Evolutionary conservation across 64 coral and sea anemone species (phyloP).

Genomic region (Dendronephthya gigantea): DNA sequence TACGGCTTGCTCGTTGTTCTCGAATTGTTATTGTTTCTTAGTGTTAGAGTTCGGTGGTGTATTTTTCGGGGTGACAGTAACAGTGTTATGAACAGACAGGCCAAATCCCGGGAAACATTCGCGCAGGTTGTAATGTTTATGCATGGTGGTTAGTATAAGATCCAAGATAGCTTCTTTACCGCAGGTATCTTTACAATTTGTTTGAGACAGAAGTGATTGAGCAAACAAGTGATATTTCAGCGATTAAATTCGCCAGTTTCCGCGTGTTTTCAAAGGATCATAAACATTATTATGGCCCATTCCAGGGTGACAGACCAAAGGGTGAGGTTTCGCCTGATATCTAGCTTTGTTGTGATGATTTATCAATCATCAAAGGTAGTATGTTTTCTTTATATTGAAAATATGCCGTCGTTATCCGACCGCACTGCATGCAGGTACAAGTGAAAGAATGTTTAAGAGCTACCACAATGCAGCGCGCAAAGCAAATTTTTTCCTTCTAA

Average conservation of each 20-base stretch:
- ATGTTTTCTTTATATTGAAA: too few relatives aligned
- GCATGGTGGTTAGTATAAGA: conserved; percentile 36
- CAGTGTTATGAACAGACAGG: background rate
- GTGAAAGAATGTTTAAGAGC: too few relatives aligned
- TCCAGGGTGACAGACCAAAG: too few relatives aligned
- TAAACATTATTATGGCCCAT: too few relatives aligned
- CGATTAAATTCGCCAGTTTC: conserved; percentile 28
- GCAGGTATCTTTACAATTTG: conserved; percentile 7
- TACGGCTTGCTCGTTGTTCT: background rate
- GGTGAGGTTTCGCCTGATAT: too few relatives aligned
- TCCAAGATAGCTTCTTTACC: background rate
- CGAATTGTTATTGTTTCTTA: background rate
- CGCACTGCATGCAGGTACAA: too few relatives aligned
- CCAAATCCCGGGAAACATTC: background rate
- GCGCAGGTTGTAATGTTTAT: background rate
- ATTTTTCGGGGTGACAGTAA: background rate
- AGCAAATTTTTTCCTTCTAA: too few relatives aligned
- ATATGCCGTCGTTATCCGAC: too few relatives aligned
- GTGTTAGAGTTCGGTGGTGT: background rate
- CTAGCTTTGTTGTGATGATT: too few relatives aligned
- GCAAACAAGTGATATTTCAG: background rate
- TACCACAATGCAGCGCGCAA: too few relatives aligned
- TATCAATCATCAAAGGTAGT: too few relatives aligned
- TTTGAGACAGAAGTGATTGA: conserved; percentile 2
- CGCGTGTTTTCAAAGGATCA: too few relatives aligned